A percentile compares a stretch with the other conserved stretches of the same genome.
Conservation (phyloP, 1,140 invertebrate genomes). For the Heterodera carotae region DNA sequence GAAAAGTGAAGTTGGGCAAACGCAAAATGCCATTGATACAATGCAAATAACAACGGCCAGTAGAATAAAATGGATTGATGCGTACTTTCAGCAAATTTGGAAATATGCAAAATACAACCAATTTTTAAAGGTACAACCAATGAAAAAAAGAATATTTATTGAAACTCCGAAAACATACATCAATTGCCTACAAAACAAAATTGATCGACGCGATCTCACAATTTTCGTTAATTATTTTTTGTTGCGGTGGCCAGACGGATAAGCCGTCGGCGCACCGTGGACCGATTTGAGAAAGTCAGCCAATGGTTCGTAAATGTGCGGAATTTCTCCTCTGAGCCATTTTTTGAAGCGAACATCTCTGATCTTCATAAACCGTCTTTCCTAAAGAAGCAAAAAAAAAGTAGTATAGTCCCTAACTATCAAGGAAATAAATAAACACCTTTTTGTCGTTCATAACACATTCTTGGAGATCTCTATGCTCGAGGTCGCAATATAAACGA, state of each 20-base stretch:
- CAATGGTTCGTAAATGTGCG: slow-evolving; percentile 33
- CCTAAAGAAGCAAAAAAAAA: slow-evolving; percentile 41
- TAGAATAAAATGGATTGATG: too few relatives aligned
- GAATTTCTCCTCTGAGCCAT: slow-evolving; percentile 50
- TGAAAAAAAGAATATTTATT: background rate
- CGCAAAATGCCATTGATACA: background rate
- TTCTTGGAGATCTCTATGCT: slow-evolving; percentile 59
- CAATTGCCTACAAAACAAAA: background rate
- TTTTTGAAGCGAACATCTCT: slow-evolving; percentile 53
- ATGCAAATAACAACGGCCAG: background rate
- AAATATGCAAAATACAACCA: too few relatives aligned
- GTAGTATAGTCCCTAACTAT: too few relatives aligned
- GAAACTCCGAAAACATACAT: background rate
- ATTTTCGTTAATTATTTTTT: background rate
- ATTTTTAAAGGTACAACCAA: too few relatives aligned
- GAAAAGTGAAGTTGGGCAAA: background rate
- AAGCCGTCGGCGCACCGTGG: slow-evolving; percentile 7
- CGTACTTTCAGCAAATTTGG: too few relatives aligned
- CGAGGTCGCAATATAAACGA: slow-evolving; percentile 58
- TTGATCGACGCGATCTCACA: background rate
- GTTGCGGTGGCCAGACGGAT: slow-evolving; percentile 3
- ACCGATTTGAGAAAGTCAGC: slow-evolving; percentile 21
- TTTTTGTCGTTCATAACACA: slow-evolving; percentile 56
- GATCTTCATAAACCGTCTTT: slow-evolving; percentile 49
- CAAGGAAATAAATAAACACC: too few relatives aligned